Base-by-base conservation (phyloP, 2,888 invertebrate genomes). In the Pyralis farinalis region DNA sequence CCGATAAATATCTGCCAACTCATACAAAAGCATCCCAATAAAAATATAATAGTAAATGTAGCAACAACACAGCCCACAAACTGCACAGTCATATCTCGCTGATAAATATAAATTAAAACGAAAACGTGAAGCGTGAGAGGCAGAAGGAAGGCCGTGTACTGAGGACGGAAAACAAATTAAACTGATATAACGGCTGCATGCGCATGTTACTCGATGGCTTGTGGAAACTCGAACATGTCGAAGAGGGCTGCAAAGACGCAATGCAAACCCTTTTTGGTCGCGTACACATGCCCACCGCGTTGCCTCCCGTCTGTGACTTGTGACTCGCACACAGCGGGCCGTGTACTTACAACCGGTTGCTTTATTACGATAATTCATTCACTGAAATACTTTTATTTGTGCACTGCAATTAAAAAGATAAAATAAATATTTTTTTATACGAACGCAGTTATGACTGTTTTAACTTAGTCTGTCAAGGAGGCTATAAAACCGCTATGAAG, bases 1-100 rank as follows among this genome's bases (percentile, higher is more conserved):
- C 77, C 87, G 88, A 88, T 88, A 88, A 88, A 88, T 88, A 88
- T 87, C 88, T 87, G 88, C 88, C 86, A 88, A 82, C 87, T 87
- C 88, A 88, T 86, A 88, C 86, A 88, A 88, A 86, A 85, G 87
- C 80, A 76, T 80, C 80, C 83, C 83, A 88, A 87, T 87, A 88
- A 87, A 86, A 87, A 76, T 85, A 86, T 86, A 86, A 87, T 88
- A 86, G 87, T 81, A 76, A 85, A 85, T 79, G 85, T 79, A 82
- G 82, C 80, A 82, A 80, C 82, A 83, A 80, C 84, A 80, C 75
- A 57, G 75, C 69, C 81, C 75, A 70, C 80, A 76, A 83, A 84
- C 78, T 86, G 88, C 86, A 68, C 68, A 75, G 87, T 87, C 88
- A 86, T 85, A 81, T 78, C 76, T 69, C 58, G 72, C 73, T 76